Evolutionary conservation across 2,113 vertebrate genomes (phyloP).

Genomic region (Suncus etruscus): DNA sequence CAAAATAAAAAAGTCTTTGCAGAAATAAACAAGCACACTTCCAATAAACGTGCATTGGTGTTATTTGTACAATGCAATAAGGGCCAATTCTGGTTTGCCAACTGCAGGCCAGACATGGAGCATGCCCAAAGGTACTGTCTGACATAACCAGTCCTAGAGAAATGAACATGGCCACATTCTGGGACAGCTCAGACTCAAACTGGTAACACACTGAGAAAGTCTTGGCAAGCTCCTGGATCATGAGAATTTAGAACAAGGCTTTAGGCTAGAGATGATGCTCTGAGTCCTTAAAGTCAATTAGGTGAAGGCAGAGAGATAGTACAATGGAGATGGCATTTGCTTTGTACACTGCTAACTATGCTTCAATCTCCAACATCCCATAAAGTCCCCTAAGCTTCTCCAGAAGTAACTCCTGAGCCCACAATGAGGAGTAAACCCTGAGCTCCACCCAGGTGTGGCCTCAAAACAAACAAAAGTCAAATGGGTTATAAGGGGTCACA

Average conservation of each 20-base stretch:
- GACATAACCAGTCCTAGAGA: not conserved
- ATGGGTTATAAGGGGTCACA: not conserved
- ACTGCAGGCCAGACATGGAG: accelerated
- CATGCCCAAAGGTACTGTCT: not conserved
- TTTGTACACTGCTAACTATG: no score
- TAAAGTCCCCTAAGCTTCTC: no score
- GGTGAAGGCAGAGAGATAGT: no score
- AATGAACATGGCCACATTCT: not conserved
- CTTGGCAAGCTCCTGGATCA: not conserved
- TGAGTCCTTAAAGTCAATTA: not conserved
- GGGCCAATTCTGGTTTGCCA: not conserved
- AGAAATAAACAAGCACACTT: not conserved
- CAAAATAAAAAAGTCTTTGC: not conserved
- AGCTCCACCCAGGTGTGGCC: no score
- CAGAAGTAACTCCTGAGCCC: no score
- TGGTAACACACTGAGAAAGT: not conserved
- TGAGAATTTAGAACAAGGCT: not conserved
- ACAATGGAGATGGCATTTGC: no score
- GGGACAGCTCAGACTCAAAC: not conserved
- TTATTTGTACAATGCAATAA: not conserved
- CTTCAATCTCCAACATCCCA: no score
- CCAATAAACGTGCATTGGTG: not conserved
- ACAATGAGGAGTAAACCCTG: no score
- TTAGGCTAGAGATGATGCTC: not conserved
- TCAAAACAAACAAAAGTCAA: no score